These are phyloP conservation scores for Esox niger DNA, from an alignment of 2,113 vertebrate species.

Conservation along the genomic window DNA sequence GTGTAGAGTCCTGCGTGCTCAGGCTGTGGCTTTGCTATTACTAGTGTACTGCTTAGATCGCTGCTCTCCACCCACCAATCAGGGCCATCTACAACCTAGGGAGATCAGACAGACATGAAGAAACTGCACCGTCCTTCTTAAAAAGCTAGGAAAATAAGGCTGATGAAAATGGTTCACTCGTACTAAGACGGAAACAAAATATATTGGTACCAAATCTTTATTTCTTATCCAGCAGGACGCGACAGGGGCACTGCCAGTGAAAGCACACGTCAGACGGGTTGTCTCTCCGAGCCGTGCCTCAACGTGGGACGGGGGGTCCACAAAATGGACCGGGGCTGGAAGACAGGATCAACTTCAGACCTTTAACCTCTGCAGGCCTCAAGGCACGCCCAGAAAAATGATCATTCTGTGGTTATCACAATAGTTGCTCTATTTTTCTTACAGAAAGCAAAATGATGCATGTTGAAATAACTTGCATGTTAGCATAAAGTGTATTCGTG, in stretches of 20 bases:
- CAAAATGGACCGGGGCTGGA: conserved; percentile 61
- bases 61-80: conserved; percentile 62
- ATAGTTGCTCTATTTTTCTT: too few species aligned
- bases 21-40: conserved; percentile 57
- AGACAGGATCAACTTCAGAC: not conserved
- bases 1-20: conserved; percentile 71
- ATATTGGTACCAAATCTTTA: conserved; percentile 68
- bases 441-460: not conserved
- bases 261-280: conserved; percentile 59
- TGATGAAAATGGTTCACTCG: not conserved
- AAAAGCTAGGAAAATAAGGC: not conserved
- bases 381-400: not conserved
- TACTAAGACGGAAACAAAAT: not conserved
- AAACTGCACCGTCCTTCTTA: not conserved
- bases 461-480: too few species aligned
- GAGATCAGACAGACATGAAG: too few species aligned
- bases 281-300: conserved; percentile 62
- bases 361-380: not conserved
- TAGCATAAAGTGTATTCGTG: not conserved
- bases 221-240: conserved; percentile 75
- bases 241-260: conserved; percentile 62
- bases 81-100: conserved; percentile 60
- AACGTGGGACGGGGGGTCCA: conserved; percentile 54
- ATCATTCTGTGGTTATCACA: too few species aligned
- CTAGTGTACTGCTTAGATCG: conserved; percentile 57